phyloP scores from a whole-genome alignment of 2,888 invertebrate genomes.

The Rhingia campestris region DNA sequence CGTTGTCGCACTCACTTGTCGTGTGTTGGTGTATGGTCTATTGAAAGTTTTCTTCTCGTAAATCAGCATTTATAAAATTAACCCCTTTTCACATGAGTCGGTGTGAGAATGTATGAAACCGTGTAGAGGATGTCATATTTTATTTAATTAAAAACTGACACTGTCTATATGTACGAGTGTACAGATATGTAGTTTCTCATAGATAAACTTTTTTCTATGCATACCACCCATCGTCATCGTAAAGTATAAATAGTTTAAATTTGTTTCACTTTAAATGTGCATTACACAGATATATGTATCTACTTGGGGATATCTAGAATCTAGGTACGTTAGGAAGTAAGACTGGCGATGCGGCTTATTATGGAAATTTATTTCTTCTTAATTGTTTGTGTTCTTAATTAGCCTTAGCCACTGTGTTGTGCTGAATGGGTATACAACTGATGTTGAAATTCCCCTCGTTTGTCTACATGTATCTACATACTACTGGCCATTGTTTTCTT shows the following conservation, averaged over 20 bases:
- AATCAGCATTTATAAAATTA: constrained; percentile 76
- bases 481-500: constrained; percentile 27
- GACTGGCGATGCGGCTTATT: constrained; percentile 48
- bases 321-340: constrained; percentile 39
- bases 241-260: constrained; percentile 63
- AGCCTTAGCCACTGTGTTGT: constrained; percentile 31
- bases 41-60: constrained; percentile 75
- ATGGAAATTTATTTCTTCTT: constrained; percentile 75
- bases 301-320: neutral
- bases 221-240: constrained; percentile 30
- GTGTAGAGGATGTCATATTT: constrained; percentile 70
- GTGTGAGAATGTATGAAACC: constrained; percentile 53
- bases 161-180: constrained; percentile 16
- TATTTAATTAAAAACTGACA: constrained; percentile 73
- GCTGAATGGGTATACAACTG: constrained; percentile 36
- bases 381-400: constrained; percentile 75
- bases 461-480: constrained; percentile 13
- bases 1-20: constrained; percentile 56
- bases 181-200: constrained; percentile 22
- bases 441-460: constrained; percentile 15
- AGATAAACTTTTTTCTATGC: constrained; percentile 19
- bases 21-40: constrained; percentile 58
- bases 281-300: neutral
- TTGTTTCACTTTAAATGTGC: constrained; percentile 46
- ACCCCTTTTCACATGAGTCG: constrained; percentile 73